Conservation (phyloP, 2,797 vertebrate genomes). For the Hypotaenidia okinawae region DNA sequence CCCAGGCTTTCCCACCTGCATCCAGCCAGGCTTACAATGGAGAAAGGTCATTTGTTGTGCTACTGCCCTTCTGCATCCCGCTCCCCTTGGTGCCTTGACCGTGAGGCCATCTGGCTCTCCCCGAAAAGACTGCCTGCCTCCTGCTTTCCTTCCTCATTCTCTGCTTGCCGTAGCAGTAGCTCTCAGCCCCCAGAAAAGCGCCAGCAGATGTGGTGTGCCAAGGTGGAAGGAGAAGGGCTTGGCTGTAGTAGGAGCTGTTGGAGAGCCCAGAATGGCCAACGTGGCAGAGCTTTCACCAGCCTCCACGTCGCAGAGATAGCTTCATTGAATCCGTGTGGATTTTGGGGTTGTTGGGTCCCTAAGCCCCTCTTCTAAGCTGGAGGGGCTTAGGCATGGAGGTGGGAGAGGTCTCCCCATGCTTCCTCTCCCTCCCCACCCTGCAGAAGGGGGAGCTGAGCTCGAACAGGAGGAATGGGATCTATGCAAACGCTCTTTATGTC, state of each 20-base stretch:
- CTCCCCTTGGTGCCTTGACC: not conserved
- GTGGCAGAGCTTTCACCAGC: not conserved
- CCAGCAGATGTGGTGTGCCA: rapidly evolving
- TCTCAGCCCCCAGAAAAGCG: not conserved
- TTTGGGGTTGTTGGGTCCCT: not conserved
- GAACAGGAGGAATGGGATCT: not conserved
- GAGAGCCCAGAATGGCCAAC: rapidly evolving
- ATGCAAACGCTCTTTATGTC: not conserved
- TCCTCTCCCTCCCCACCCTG: not conserved
- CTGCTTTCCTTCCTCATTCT: not conserved
- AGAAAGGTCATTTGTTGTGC: not conserved
- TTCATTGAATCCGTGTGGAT: not conserved
- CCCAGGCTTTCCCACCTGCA: not conserved
- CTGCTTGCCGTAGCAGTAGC: not conserved
- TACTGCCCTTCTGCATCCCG: not conserved
- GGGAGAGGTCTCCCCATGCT: not conserved
- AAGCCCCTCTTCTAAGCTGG: not conserved
- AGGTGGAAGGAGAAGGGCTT: not conserved
- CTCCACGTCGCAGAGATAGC: not conserved
- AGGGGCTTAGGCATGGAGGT: not conserved
- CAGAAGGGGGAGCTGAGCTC: not conserved
- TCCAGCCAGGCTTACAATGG: not conserved
- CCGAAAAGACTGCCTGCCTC: not conserved
- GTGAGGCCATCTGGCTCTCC: not conserved
- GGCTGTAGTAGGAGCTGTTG: not conserved